Evolutionary conservation across 2,888 invertebrate species (phyloP).

Genomic region (Boloria selene): DNA sequence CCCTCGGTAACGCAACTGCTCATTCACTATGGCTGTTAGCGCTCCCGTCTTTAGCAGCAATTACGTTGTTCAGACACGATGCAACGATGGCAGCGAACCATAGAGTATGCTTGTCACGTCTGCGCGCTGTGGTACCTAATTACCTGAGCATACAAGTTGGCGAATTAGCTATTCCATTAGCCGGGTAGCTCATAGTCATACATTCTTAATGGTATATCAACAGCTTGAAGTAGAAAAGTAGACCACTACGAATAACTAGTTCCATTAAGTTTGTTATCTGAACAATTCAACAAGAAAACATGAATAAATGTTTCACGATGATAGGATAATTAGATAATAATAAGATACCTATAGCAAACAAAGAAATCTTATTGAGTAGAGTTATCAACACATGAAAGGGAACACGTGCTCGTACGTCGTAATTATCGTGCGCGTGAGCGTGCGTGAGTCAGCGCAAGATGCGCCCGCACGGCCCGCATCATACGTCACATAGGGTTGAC

Average conservation of each 20-base stretch:
- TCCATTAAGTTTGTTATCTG: neutral
- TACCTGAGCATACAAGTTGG: conserved; percentile 10
- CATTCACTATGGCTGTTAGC: conserved; percentile 26
- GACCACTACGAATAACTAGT: neutral
- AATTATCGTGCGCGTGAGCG: conserved; percentile 40
- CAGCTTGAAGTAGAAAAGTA: neutral
- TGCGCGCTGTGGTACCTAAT: conserved; percentile 21
- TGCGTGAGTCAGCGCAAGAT: conserved; percentile 34
- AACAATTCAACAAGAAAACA: conserved; percentile 1
- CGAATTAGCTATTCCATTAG: conserved; percentile 21
- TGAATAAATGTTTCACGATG: conserved; percentile 3
- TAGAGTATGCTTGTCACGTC: conserved; percentile 19
- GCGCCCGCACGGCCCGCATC: conserved; percentile 33
- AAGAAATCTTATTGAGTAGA: conserved; percentile 33
- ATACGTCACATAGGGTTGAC: conserved; percentile 18
- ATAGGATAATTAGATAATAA: conserved; percentile 23
- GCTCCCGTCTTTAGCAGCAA: conserved; percentile 31
- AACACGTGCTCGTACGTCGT: conserved; percentile 44
- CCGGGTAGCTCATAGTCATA: neutral
- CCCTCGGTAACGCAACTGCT: conserved; percentile 20
- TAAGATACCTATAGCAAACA: conserved; percentile 29
- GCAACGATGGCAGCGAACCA: conserved; percentile 22
- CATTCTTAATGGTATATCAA: neutral
- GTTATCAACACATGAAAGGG: conserved; percentile 39
- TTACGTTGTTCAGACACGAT: conserved; percentile 36